Base-by-base conservation (phyloP, 2,797 vertebrate genomes). In the Serranus cabrilla region DNA sequence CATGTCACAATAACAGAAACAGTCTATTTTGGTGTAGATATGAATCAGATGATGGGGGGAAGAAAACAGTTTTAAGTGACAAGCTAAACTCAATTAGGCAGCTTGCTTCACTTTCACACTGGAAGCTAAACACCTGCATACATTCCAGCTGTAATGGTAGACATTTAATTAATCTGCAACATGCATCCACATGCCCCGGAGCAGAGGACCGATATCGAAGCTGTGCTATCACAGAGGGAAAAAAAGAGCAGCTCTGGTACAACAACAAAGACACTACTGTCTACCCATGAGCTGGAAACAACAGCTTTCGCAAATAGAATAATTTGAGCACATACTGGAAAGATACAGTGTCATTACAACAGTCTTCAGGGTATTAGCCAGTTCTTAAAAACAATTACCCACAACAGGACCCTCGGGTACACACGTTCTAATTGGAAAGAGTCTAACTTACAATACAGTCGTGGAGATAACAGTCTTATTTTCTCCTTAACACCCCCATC, bases 381-480 rank as follows among this genome's bases (percentile, higher is more conserved):
- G 76, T 82, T 54, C 59, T 82, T 79, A 86, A 85, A 88, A 89
- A 84, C 91, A 89, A 87, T 89, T 84, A 86, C 62, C 49, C 74
- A 66, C 45, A 80, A 90, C 25, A 59, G 62, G 72, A 39, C 82
- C 78, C 72, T 57, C 0, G 69, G 86, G 86, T 50, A 13, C 43
- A 67, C 39, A 69, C 5, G 31, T 60, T 75, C 63, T 84, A 90
- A 89, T 85, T 87, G 79, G 82, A 90, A 88, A 72, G 61, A 82
- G 45, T 59, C 63, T 45, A 71, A 84, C 56, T 81, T 54, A 66
- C 71, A 70, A 64, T 72, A 72, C 18, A 64, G 43, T 25, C 58
- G 13, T 16, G 21, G 23, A 60, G 54, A 81, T 56, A 85, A 74
- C 50, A 25, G 75, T 58, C 63, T 63, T 39, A 52, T 76, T 74